These are phyloP conservation scores for Hassar affinis DNA, from an alignment of 2,113 vertebrate genomes.

Conservation along the genomic window DNA sequence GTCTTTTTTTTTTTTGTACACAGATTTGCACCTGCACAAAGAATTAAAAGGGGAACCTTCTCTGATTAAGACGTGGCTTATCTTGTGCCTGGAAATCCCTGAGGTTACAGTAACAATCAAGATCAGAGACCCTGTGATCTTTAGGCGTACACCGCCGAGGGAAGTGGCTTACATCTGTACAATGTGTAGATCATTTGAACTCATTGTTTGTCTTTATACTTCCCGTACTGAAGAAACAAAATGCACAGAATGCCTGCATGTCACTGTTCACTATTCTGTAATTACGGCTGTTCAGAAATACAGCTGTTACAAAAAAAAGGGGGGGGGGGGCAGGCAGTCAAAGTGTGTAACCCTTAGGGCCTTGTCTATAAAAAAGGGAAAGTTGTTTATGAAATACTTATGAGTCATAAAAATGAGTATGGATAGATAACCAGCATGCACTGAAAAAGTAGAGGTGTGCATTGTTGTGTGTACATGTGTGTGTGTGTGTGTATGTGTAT, in stretches of 20 bases:
- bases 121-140: slow-evolving; percentile 18
- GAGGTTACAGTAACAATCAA: slow-evolving; percentile 28
- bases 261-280: background rate
- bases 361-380: background rate
- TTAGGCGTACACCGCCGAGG: slow-evolving; percentile 13
- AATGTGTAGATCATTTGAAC: slow-evolving; percentile 13
- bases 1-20: background rate
- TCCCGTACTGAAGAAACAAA: slow-evolving; percentile 10
- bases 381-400: slow-evolving; percentile 4
- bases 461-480: too few species aligned
- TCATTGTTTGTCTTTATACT: slow-evolving; percentile 24
- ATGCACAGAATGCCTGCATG: background rate
- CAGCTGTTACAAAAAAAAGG: too few species aligned
- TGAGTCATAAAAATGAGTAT: background rate
- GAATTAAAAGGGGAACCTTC: slow-evolving; percentile 11
- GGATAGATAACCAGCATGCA: slow-evolving; percentile 3
- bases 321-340: too few species aligned
- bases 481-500: slow-evolving; percentile 3
- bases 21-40: slow-evolving; percentile 9
- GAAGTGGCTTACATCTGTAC: slow-evolving; percentile 27
- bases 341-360: background rate
- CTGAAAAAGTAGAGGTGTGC: background rate
- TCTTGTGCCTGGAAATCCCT: slow-evolving; percentile 21
- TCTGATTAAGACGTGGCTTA: slow-evolving; percentile 11
- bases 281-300: slow-evolving; percentile 16